A percentile compares a stretch with the other conserved stretches of the same genome.
phyloP scores from a whole-genome alignment of 2,113 vertebrate species.

The Phyllostomus hastatus region DNA sequence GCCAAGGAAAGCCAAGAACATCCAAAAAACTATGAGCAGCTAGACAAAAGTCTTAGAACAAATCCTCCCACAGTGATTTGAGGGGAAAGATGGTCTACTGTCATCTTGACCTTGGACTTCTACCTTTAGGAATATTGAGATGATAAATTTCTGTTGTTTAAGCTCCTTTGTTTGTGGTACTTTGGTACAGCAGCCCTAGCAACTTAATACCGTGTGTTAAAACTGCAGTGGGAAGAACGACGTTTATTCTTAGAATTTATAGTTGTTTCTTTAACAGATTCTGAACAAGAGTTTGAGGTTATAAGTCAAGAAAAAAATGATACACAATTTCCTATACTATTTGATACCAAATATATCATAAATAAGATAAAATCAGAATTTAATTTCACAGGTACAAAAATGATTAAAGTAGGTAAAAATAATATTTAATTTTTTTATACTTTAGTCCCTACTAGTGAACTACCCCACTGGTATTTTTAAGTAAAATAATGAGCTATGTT shows the following conservation, averaged over 20 bases:
- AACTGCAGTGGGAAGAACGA: background rate
- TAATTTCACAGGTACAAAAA: background rate
- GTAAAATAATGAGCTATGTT: background rate
- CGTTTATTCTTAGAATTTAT: background rate
- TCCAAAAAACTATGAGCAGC: too few species aligned
- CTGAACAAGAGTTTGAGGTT: background rate
- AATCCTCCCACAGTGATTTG: accelerated
- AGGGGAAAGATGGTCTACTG: accelerated
- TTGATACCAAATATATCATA: background rate
- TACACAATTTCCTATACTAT: background rate
- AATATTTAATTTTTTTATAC: background rate
- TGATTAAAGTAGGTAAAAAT: background rate
- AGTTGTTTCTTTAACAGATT: background rate
- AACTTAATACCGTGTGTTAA: background rate
- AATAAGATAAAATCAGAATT: background rate
- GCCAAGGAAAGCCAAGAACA: background rate
- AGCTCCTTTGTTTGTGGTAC: accelerated
- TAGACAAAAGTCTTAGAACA: too few species aligned
- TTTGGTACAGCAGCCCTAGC: background rate
- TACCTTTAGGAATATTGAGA: background rate
- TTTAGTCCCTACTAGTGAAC: background rate
- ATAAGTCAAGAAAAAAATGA: background rate
- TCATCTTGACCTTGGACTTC: background rate
- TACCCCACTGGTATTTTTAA: background rate
- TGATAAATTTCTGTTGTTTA: background rate